These are phyloP conservation scores for Colletes latitarsis DNA, from an alignment of 1,140 invertebrate genomes.

Conservation along the genomic window DNA sequence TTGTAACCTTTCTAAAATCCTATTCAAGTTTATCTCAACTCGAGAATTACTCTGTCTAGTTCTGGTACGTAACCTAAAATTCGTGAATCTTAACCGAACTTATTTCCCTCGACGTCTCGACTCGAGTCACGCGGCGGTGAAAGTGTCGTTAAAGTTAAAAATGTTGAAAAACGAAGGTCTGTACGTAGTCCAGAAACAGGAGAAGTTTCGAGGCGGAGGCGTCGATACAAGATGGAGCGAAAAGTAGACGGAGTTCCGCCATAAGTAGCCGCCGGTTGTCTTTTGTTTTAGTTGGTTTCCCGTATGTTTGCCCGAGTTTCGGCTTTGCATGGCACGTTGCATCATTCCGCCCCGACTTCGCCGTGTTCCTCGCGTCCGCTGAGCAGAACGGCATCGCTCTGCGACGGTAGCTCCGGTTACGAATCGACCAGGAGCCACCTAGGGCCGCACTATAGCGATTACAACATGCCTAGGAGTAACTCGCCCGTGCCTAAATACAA, in stretches of 20 bases:
- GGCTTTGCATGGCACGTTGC: slow-evolving; percentile 79
- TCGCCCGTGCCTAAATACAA: slow-evolving; percentile 77
- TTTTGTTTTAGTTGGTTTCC: slow-evolving; percentile 79
- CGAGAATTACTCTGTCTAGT: too few relatives aligned
- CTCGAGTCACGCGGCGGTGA: too few relatives aligned
- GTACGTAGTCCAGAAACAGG: too few relatives aligned
- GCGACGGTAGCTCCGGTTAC: slow-evolving; percentile 82
- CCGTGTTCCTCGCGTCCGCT: slow-evolving; percentile 71
- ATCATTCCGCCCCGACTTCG: slow-evolving; percentile 70
- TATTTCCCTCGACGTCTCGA: too few relatives aligned
- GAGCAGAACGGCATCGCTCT: slow-evolving; percentile 79
- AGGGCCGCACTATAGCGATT: slow-evolving; percentile 76
- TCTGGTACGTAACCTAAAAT: too few relatives aligned
- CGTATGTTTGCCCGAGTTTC: slow-evolving; percentile 78
- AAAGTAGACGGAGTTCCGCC: neutral
- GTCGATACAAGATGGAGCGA: too few relatives aligned
- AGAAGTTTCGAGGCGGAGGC: too few relatives aligned
- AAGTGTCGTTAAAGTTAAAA: too few relatives aligned
- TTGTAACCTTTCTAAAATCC: too few relatives aligned
- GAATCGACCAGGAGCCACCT: slow-evolving; percentile 83
- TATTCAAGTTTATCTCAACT: too few relatives aligned
- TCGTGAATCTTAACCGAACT: too few relatives aligned
- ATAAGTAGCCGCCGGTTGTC: slow-evolving; percentile 54
- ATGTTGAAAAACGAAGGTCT: too few relatives aligned
- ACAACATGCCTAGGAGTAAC: slow-evolving; percentile 77